Evolutionary conservation across 2,888 invertebrate species (phyloP).

Genomic region (Marasmarcha lunaedactyla): DNA sequence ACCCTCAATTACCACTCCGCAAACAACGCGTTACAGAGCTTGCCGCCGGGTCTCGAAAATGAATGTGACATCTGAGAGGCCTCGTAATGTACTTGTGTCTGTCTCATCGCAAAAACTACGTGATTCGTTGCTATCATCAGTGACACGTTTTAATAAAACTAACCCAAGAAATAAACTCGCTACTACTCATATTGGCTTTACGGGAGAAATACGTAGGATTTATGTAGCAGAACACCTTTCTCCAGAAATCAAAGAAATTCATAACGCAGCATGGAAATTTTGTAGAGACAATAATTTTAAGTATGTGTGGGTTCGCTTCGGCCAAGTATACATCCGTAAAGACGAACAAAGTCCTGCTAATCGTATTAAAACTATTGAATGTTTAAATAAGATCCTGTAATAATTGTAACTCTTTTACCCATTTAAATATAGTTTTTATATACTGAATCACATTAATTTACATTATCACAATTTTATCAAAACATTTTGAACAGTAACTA

Average conservation of each 20-base stretch:
- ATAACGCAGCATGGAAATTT: conserved; percentile 1
- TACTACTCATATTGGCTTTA: background rate
- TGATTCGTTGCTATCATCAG: conserved; percentile 4
- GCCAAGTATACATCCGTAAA: conserved; percentile 2
- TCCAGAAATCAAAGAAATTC: background rate
- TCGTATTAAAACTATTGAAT: conserved; percentile 2
- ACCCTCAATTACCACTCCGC: too few relatives aligned
- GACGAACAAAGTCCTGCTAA: background rate
- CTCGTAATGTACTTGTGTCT: conserved; percentile 1
- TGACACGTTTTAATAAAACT: conserved; percentile 1
- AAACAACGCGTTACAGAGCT: too few relatives aligned
- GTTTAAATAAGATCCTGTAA: conserved; percentile 1
- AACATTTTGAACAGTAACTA: too few relatives aligned
- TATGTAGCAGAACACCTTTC: conserved; percentile 4
- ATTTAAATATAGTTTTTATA: background rate
- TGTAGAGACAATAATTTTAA: background rate
- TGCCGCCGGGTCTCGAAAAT: conserved; percentile 1
- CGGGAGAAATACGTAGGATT: background rate
- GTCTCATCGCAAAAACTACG: conserved; percentile 7
- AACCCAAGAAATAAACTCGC: background rate
- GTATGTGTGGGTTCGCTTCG: conserved; percentile 3
- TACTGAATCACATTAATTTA: conserved; percentile 1
- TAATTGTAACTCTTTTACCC: background rate
- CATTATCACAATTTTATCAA: background rate
- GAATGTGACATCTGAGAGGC: background rate